Percentiles rank a stretch among this genome's conserved stretches.
phyloP scores from a whole-genome alignment of 2,888 invertebrate species.

The Hyppa rectilinea region DNA sequence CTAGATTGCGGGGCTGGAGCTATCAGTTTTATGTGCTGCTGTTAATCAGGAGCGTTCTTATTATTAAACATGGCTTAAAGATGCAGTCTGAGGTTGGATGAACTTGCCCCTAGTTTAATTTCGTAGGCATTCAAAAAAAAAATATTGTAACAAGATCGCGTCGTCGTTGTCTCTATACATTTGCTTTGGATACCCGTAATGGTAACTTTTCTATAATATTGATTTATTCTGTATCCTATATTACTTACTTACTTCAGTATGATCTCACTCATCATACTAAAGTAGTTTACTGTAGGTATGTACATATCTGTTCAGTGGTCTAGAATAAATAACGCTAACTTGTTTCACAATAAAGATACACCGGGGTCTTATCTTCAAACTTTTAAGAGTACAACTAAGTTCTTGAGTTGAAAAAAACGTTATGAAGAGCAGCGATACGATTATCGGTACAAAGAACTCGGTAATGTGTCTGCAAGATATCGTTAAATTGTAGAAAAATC shows the following conservation, averaged over 20 bases:
- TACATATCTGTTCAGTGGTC: slow-evolving; percentile 29
- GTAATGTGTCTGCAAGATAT: slow-evolving; percentile 10
- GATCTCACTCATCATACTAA: too few relatives aligned
- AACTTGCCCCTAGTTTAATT: neutral
- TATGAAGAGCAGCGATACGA: slow-evolving; percentile 3
- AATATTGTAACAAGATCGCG: neutral
- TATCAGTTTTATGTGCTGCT: slow-evolving; percentile 41
- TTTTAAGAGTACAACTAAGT: slow-evolving; percentile 30
- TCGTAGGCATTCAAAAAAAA: too few relatives aligned
- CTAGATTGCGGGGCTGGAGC: slow-evolving; percentile 43
- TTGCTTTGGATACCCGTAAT: neutral
- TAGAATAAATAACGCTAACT: slow-evolving; percentile 46
- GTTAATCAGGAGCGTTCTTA: slow-evolving; percentile 37
- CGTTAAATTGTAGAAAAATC: slow-evolving; percentile 8
- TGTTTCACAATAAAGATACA: slow-evolving; percentile 41
- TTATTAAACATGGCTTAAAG: slow-evolving; percentile 7
- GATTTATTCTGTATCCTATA: neutral
- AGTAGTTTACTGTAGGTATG: slow-evolving; percentile 20
- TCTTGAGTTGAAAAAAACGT: slow-evolving; percentile 30
- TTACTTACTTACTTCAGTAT: neutral
- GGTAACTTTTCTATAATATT: neutral
- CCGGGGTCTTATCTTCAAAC: slow-evolving; percentile 41
- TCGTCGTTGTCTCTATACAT: neutral
- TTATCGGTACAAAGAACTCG: slow-evolving; percentile 18
- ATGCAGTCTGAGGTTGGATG: slow-evolving; percentile 4